Base-by-base conservation (phyloP, 2,888 invertebrate genomes). In the Ophioninae sp. region DNA sequence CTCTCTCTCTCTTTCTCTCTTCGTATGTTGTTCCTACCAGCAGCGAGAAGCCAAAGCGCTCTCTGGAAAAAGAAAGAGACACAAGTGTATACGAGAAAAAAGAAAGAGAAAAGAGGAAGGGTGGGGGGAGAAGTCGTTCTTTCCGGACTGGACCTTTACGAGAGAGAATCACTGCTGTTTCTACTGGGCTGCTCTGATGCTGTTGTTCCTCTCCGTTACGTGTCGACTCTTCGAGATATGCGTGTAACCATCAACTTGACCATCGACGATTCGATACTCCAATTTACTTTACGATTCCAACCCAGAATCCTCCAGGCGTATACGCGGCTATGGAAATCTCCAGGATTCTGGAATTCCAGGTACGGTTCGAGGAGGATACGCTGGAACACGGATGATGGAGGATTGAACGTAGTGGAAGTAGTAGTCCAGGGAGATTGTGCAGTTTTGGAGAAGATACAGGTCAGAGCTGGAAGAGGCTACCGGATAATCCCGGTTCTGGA, bases 91-190 rank as follows among this genome's bases (percentile, higher is more conserved):
- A 82, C 61, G 76, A 80, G 71, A 74, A 23, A 68, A 59, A 20
- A 59, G 59, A 83, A 67, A 77, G 65, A 72, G 51, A 79, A 58
- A 64, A 76, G 74, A 79, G 76, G 79, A 64, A 22, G 68, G 73
- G 80, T 61, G 78, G 72, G 73, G 69, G 71, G 69, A 76, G 69
- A 65, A 68, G 65, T 63, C 72, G 44, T 74, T 68, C 68, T 68
- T 76, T 79, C 44, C 3, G 30, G 30, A n/a, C 67, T 63, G 75
- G 30, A 72, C 81, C 44, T 76, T 78, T 61, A 63, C 77, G 61
- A 77, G 80, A 85, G 75, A 75, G 82, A 83, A 82, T 85, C 82
- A 84, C 79, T 79, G 85, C 82, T 77, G 82, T 82, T 85, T 79
- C 79, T 79, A 37, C 68, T 79, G 76, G 69, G 65, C 79, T 61